phyloP scores from a whole-genome alignment of 2,888 invertebrate genomes.

The Masnerella sp. region DNA sequence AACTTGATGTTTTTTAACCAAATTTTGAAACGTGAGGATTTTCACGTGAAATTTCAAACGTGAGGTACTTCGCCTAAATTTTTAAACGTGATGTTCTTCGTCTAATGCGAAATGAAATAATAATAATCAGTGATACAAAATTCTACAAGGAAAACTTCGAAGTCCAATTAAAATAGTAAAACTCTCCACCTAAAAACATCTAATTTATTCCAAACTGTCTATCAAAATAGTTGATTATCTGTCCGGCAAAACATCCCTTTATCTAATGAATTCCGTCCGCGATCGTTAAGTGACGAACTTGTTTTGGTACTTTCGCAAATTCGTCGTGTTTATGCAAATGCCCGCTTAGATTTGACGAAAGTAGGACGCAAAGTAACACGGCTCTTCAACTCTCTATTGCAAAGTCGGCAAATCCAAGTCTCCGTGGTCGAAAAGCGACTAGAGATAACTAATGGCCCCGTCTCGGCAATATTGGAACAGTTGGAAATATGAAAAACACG shows the following conservation, averaged over 20 bases:
- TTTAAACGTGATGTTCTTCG: too few relatives aligned
- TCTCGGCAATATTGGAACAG: too few relatives aligned
- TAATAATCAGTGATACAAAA: conserved; percentile 5
- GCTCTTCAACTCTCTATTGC: conserved; percentile 24
- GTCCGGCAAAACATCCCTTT: conserved; percentile 27
- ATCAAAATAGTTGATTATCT: conserved; percentile 39
- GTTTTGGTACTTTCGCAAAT: conserved; percentile 51
- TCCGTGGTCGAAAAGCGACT: too few relatives aligned
- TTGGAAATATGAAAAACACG: conserved; percentile 8
- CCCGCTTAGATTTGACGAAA: conserved; percentile 43
- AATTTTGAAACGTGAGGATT: too few relatives aligned
- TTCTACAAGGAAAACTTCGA: too few relatives aligned
- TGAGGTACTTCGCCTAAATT: too few relatives aligned
- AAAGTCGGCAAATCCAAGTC: neutral
- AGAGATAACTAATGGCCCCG: too few relatives aligned
- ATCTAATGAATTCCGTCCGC: conserved; percentile 45
- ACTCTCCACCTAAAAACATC: too few relatives aligned
- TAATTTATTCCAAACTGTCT: conserved; percentile 37
- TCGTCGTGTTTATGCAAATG: conserved; percentile 54
- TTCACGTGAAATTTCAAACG: too few relatives aligned
- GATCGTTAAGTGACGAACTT: conserved; percentile 35
- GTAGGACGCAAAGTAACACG: conserved; percentile 29
- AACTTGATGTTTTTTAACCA: too few relatives aligned
- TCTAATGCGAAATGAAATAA: too few relatives aligned
- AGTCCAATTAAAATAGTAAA: too few relatives aligned